Percentiles rank a stretch among this genome's conserved stretches.
Evolutionary conservation across 2,113 vertebrate genomes (phyloP).

Genomic region (pig (Sus scrofa)): T2T-Sscrofa CM000818.6:75536501-75537000

Average conservation of each 20-base stretch:
- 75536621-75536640: not conserved
- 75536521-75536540: no score
- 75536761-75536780: not conserved
- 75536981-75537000: not conserved
- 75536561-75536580: no score
- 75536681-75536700: not conserved
- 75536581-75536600: no score
- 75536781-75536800: not conserved
- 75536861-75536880: not conserved
- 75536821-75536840: not conserved
- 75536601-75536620: not conserved
- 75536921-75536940: not conserved
- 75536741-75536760: not conserved
- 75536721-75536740: not conserved
- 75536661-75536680: not conserved
- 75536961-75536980: not conserved
- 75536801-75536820: not conserved
- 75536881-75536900: not conserved
- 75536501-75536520: no score
- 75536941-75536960: not conserved
- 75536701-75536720: not conserved
- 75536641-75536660: not conserved
- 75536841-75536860: not conserved
- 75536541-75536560: no score
- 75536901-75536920: slow-evolving; percentile 8